Conservation (phyloP, 2,113 vertebrate species). For the Melanotaenia duboulayi region DNA sequence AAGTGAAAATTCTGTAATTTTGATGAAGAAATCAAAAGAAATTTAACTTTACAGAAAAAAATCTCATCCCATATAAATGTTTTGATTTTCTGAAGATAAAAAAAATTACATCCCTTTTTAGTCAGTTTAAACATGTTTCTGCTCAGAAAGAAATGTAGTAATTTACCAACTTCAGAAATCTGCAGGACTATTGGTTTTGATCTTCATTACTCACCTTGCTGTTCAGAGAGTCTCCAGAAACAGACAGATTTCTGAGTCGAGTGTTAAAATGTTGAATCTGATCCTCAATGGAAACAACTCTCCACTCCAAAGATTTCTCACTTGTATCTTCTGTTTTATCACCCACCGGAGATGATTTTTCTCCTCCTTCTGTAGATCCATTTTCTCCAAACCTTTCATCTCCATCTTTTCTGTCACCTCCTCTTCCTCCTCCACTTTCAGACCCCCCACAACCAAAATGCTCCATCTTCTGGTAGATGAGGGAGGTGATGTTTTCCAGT, state of each 20-base stretch:
- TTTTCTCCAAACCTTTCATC: conserved; percentile 13
- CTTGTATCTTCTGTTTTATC: conserved; percentile 56
- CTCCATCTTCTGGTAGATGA: conserved; percentile 71
- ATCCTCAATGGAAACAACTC: conserved; percentile 84
- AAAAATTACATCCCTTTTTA: too few species aligned
- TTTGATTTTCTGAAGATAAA: too few species aligned
- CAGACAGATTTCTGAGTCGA: conserved; percentile 81
- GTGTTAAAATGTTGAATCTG: conserved; percentile 84
- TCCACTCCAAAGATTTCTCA: conserved; percentile 85
- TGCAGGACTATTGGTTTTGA: too few species aligned
- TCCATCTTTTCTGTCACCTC: neutral
- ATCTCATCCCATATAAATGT: too few species aligned
- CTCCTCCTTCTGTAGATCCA: conserved; percentile 23
- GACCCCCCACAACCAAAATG: conserved; percentile 56
- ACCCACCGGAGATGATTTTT: conserved; percentile 38
- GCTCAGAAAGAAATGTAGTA: too few species aligned
- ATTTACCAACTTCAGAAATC: too few species aligned
- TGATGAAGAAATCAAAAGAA: too few species aligned
- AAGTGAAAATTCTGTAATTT: too few species aligned
- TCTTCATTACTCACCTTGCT: conserved; percentile 56
- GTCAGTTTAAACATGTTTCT: too few species aligned
- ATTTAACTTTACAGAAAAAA: too few species aligned
- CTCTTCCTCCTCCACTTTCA: neutral
- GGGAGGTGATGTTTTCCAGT: conserved; percentile 72
- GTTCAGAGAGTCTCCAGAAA: conserved; percentile 82